A percentile compares a stretch with the other conserved stretches of the same genome.
phyloP scores from a whole-genome alignment of 2,113 vertebrate genomes.

The Petrocephalus zakoni region DNA sequence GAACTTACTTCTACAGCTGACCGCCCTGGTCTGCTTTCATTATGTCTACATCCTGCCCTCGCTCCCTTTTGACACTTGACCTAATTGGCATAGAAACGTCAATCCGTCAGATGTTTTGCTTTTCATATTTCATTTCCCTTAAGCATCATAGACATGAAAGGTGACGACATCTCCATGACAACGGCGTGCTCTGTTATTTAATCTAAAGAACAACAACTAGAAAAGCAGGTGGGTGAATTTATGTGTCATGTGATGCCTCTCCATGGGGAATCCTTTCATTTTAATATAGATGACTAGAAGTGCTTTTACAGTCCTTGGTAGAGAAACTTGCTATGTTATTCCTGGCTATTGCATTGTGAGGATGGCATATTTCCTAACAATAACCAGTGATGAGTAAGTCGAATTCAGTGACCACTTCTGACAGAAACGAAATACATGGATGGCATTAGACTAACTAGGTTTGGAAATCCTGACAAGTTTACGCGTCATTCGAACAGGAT shows the following conservation, averaged over 20 bases:
- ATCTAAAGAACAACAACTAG: neutral
- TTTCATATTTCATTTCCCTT: neutral
- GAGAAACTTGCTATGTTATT: neutral
- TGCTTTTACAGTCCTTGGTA: neutral
- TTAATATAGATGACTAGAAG: neutral
- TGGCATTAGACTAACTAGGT: neutral
- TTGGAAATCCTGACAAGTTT: neutral
- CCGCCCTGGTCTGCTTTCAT: neutral
- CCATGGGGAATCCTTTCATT: neutral
- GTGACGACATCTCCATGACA: neutral
- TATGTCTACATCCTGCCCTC: neutral
- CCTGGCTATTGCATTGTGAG: neutral
- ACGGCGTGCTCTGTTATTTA: neutral
- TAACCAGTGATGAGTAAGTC: neutral
- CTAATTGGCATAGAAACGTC: neutral
- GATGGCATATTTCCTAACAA: neutral
- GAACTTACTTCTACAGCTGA: conserved; percentile 8
- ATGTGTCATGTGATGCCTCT: neutral
- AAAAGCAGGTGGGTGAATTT: neutral
- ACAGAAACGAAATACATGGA: neutral
- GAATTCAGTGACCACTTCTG: neutral
- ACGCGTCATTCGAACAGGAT: neutral
- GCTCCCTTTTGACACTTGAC: neutral
- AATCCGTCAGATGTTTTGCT: neutral
- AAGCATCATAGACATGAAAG: neutral